Evolutionary conservation across 1,140 invertebrate species (phyloP).

Genomic region (Batillaria attramentaria): DNA sequence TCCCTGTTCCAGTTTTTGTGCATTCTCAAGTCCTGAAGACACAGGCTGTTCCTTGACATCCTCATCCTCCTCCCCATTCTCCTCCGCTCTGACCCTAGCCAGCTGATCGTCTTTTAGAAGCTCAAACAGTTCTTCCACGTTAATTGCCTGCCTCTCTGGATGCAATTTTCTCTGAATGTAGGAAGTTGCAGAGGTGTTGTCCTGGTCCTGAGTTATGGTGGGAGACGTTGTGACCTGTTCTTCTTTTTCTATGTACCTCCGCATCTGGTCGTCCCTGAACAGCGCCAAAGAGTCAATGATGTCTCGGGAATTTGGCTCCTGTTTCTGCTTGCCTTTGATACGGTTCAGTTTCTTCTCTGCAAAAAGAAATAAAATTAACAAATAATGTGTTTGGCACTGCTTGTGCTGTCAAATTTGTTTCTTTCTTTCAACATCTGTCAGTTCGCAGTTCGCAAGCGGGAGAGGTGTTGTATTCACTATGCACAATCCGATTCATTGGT

Average conservation of each 20-base stretch:
- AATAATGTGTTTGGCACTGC: neutral
- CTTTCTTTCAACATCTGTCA: no score
- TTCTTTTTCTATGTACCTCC: slow-evolving; percentile 1
- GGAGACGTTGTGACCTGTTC: neutral
- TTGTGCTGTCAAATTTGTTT: no score
- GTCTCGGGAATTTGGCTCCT: slow-evolving; percentile 17
- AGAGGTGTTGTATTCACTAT: no score
- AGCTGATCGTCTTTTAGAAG: slow-evolving; percentile 24
- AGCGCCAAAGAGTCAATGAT: slow-evolving; percentile 24
- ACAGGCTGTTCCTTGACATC: neutral
- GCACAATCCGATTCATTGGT: no score
- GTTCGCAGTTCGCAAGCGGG: no score
- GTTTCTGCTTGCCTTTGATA: slow-evolving; percentile 7
- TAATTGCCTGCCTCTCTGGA: slow-evolving; percentile 20
- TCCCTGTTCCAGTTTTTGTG: neutral
- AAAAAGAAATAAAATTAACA: neutral
- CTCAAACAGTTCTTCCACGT: slow-evolving; percentile 30
- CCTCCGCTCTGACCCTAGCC: slow-evolving; percentile 6
- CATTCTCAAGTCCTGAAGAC: neutral
- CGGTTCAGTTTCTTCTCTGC: slow-evolving; percentile 24
- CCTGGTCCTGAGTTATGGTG: neutral
- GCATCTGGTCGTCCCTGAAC: slow-evolving; percentile 25
- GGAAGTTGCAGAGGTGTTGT: neutral
- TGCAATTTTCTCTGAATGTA: slow-evolving; percentile 21
- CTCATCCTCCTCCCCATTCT: neutral